Evolutionary conservation across 2,888 invertebrate genomes (phyloP), one percentile per base, ranked within the genome.

Genomic region (Parnassius apollo): DNA sequence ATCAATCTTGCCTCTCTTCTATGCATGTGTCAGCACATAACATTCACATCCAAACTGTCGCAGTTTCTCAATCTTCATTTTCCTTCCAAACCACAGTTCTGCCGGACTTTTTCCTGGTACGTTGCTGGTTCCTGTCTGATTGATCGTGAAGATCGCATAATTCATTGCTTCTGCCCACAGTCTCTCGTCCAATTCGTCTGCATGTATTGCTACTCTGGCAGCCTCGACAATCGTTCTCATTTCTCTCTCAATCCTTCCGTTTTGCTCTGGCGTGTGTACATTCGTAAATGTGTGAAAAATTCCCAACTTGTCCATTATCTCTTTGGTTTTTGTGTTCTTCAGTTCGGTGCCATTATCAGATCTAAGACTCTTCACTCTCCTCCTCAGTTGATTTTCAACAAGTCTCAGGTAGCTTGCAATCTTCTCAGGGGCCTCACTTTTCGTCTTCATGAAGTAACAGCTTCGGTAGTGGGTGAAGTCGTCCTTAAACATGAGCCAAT

Each of bases 81-180:
- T 9, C 11, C 45, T 45, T 45, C 45, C 45, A 45, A 45, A 45
- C 45, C 45, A 45, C 45, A 45, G 45, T 45, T 45, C 45, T 45
- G 45, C 45, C 11, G 45, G 45, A 45, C 45, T 45, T 11, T 45
- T 9, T 1, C 45, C 45, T 45, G 45, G 45, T 45, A 45, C 45
- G 45, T 45, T 45, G 45, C 45, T 45, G 45, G 45, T 45, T 45
- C 45, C 45, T 45, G 45, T 45, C 45, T 45, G 45, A 45, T 45
- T 45, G 45, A 45, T 45, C 3, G 45, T 45, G 45, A 8, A 4
- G 44, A 9, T 44, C 8, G 44, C 44, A 10, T 44, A 10, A 1
- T 44, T 44, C 44, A 44, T 44, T 1, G 8, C 44, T 10, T 44
- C 44, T 44, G 44, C 44, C 18, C 18, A 18, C 7, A 2, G 45